phyloP scores from a whole-genome alignment of 2,888 invertebrate species.

The Globia sparganii region DNA sequence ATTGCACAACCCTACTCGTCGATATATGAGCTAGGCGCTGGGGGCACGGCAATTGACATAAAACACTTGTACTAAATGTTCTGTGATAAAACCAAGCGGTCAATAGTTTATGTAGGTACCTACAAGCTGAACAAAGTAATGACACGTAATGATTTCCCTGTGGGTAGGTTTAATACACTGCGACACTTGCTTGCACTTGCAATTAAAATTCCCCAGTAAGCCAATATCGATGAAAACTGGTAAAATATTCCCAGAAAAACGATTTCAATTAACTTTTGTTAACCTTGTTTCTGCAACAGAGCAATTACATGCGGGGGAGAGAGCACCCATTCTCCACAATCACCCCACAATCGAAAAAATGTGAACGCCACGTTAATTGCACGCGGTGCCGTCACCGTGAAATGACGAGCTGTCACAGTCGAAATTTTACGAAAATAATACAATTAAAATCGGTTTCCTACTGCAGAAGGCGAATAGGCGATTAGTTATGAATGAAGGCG shows the following conservation, averaged over 20 bases:
- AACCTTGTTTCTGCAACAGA: not conserved
- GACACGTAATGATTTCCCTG: not conserved
- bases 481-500: too few relatives aligned
- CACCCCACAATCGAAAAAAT: not conserved
- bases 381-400: not conserved
- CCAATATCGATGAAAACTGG: slow-evolving; percentile 6
- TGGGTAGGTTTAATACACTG: too few relatives aligned
- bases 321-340: not conserved
- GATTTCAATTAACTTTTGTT: not conserved
- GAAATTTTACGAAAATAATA: not conserved
- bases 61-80: not conserved
- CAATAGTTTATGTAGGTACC: not conserved
- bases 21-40: not conserved
- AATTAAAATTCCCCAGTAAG: not conserved
- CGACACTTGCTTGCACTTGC: not conserved
- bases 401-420: not conserved
- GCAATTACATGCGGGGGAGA: not conserved
- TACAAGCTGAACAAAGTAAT: not conserved
- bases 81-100: not conserved
- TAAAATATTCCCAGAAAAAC: not conserved
- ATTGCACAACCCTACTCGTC: not conserved
- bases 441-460: not conserved
- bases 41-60: not conserved
- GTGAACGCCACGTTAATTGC: not conserved
- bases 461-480: not conserved